A percentile compares a stretch with the other conserved stretches of the same genome.
These are phyloP conservation scores for Zaprionus tsacasi DNA, from an alignment of 1,140 invertebrate genomes.

Conservation along the genomic window DNA sequence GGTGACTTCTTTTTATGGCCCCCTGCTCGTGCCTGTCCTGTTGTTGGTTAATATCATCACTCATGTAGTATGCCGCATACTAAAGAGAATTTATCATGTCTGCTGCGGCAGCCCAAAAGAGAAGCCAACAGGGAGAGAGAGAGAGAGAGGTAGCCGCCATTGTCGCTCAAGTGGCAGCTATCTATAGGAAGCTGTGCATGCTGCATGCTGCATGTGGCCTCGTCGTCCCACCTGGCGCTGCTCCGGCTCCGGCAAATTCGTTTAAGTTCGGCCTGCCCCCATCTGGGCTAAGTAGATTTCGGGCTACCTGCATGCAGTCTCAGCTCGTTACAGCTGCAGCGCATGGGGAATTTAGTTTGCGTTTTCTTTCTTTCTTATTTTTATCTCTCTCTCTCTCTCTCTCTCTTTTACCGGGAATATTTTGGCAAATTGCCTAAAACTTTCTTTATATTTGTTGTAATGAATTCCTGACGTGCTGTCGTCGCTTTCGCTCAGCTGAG, in stretches of 20 bases:
- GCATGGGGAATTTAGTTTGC: conserved; percentile 39
- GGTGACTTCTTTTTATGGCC: conserved; percentile 15
- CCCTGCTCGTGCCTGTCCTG: conserved; percentile 49
- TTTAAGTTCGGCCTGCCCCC: conserved; percentile 66
- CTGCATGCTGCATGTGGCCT: neutral
- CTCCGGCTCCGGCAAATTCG: conserved; percentile 60
- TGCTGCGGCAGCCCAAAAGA: conserved; percentile 57
- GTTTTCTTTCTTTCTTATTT: conserved; percentile 19
- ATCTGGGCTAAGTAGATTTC: conserved; percentile 73
- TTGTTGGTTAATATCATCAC: conserved; percentile 81
- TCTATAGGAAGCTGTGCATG: conserved; percentile 7
- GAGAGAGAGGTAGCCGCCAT: conserved; percentile 48
- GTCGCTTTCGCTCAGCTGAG: conserved; percentile 21
- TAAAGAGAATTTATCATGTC: conserved; percentile 82
- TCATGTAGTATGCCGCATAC: conserved; percentile 82
- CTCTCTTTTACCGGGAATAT: conserved; percentile 10
- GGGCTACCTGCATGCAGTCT: conserved; percentile 71
- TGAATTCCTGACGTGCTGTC: conserved; percentile 71
- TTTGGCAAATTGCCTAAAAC: conserved; percentile 80
- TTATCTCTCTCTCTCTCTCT: conserved; percentile 17
- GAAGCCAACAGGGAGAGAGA: conserved; percentile 32
- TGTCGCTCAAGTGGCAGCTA: conserved; percentile 68
- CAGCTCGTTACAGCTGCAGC: conserved; percentile 65
- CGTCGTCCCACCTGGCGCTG: conserved; percentile 37
- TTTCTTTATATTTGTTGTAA: conserved; percentile 81